Conservation (phyloP, 2,797 vertebrate genomes). For the Phoxinus dragarum region DNA sequence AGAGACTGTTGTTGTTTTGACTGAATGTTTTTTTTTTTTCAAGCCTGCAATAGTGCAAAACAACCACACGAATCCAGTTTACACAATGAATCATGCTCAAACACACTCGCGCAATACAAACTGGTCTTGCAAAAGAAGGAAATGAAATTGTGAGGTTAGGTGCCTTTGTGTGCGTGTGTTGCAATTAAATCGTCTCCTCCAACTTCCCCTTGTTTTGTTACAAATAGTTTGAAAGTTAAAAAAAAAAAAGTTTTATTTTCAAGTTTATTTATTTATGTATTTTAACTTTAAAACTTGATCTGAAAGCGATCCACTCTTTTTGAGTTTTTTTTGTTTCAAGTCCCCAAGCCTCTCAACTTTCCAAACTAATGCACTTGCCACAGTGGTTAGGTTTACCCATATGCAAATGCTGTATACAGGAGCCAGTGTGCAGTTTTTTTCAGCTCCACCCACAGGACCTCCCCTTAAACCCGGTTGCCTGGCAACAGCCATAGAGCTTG, state of each 20-base stretch:
- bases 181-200: background rate
- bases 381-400: conserved; percentile 10
- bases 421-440: conserved; percentile 13
- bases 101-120: background rate
- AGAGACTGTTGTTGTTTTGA: background rate
- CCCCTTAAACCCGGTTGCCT: conserved; percentile 40
- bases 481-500: conserved; percentile 37
- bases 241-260: background rate
- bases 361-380: background rate
- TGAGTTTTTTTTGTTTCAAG: background rate
- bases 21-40: background rate
- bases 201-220: background rate
- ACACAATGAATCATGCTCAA: conserved; percentile 13
- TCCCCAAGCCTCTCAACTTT: background rate
- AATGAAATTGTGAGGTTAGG: conserved; percentile 8
- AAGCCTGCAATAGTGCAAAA: background rate
- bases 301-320: background rate
- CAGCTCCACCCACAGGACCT: conserved; percentile 36
- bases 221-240: background rate
- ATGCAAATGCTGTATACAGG: conserved; percentile 32
- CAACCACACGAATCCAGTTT: conserved; percentile 16
- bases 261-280: background rate
- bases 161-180: background rate
- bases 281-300: background rate
- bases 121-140: background rate